Evolutionary conservation across 2,113 vertebrate species (phyloP).

Genomic region (Epinephelus fuscoguttatus): DNA sequence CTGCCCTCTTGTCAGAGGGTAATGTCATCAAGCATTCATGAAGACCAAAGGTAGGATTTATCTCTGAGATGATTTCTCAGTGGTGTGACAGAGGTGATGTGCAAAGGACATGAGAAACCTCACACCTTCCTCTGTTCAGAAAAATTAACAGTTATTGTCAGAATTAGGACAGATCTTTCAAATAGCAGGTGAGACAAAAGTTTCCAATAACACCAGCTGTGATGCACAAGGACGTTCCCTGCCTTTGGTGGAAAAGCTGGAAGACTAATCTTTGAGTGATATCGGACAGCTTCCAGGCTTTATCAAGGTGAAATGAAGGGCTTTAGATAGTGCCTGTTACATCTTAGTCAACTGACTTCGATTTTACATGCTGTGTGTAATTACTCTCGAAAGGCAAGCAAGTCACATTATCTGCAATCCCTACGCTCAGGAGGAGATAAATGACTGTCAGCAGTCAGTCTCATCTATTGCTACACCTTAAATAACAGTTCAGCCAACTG

Average conservation of each 20-base stretch:
- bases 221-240: conserved; percentile 18
- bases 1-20: conserved; percentile 35
- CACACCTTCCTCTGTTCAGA: neutral
- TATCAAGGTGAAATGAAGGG: conserved; percentile 50
- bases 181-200: neutral
- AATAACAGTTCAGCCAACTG: conserved; percentile 11
- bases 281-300: conserved; percentile 29
- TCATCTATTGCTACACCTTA: conserved; percentile 12
- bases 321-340: conserved; percentile 35
- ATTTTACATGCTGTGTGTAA: conserved; percentile 30
- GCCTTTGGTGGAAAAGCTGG: neutral
- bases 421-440: neutral
- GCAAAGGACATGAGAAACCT: neutral
- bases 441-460: conserved; percentile 10
- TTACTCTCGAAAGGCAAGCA: conserved; percentile 35
- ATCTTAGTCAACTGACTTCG: conserved; percentile 26
- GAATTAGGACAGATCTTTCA: conserved; percentile 13
- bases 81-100: neutral
- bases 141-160: conserved; percentile 11
- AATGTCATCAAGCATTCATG: conserved; percentile 72
- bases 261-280: conserved; percentile 30
- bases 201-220: neutral
- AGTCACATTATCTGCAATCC: conserved; percentile 33
- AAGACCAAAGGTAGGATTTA: conserved; percentile 53
- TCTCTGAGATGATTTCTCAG: conserved; percentile 18